phyloP scores from a whole-genome alignment of 2,113 vertebrate species.

The Tetrax tetrax region DNA sequence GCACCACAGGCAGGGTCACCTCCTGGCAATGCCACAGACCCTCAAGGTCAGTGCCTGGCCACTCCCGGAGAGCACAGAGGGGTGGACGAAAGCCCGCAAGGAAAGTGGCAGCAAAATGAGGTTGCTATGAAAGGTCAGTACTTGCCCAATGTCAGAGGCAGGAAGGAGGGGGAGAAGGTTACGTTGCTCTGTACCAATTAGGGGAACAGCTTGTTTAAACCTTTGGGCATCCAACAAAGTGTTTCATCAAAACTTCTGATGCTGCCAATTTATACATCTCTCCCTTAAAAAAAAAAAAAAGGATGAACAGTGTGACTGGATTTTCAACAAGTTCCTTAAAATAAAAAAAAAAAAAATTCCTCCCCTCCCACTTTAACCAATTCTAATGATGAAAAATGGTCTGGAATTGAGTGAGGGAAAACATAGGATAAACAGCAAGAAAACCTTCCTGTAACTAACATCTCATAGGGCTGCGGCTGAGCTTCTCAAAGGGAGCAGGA shows the following conservation, averaged over 20 bases:
- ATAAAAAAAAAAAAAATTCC: not conserved
- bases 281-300: not conserved
- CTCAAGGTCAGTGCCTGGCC: not conserved
- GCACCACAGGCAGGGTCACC: not conserved
- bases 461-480: not conserved
- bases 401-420: not conserved
- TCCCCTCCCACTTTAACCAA: not conserved
- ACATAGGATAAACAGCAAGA: not conserved
- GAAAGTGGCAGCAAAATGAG: not conserved
- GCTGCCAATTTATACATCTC: not conserved
- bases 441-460: not conserved
- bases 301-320: not conserved
- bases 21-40: not conserved
- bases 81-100: not conserved
- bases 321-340: not conserved
- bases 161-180: not conserved
- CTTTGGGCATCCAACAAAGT: not conserved
- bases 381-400: not conserved
- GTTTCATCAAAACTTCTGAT: not conserved
- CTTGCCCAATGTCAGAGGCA: not conserved
- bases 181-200: rapidly evolving
- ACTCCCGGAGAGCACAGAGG: not conserved
- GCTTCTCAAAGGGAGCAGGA: not conserved
- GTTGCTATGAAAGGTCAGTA: not conserved
- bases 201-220: not conserved